Base-by-base conservation (phyloP, 2,113 vertebrate species). In the Otocyon megalotis region DNA sequence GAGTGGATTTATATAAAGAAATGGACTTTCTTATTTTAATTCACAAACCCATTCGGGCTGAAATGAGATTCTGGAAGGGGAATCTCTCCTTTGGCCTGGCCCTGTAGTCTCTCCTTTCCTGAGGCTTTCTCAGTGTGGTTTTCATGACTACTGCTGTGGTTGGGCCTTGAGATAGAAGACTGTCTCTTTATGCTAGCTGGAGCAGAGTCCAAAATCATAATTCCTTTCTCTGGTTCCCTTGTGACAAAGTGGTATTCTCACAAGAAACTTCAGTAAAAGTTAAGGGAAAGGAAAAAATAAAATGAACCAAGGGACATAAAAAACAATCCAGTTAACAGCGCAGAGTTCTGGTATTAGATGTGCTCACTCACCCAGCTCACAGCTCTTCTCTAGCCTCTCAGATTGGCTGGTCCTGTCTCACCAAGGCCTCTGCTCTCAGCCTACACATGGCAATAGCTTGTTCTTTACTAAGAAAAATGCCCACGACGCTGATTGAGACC, bases 261-360 rank as follows among this genome's bases (percentile, higher is more conserved):
- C 24, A 88, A 88, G 92, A 95, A 91, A 62, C 22, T 87, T 93
- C 24, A 74, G 24, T 89, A 63, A 92, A 88, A 93, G 80, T 56
- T 72, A 92, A 62, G 13, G 48, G 32, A 88, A 80, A 93, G 22
- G 30, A 77, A 94, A 88, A 94, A 50, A 37, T 43, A 94, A 93
- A 95, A 67, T 74, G 37, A 94, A 86, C 17, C 30, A 69, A 60
- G 13, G 19, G 2, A 2, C 35, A 13, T 92, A n/a, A 83, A 94
- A 93, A 93, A 24, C 48, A 60, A 7, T 37, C 37, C 56, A 32
- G 56, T 60, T 79, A 26, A 50, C 35, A 85, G 28, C 72, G 48
- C 28, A 3, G 24, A 60, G 35, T 63, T 87, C 12, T 94, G 58
- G 22, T 32, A 32, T 58, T 89, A 84, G n/a, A 74, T 24, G 26